Evolutionary conservation across 2,888 invertebrate genomes (phyloP).

Genomic region (Volucella bombylans): DNA sequence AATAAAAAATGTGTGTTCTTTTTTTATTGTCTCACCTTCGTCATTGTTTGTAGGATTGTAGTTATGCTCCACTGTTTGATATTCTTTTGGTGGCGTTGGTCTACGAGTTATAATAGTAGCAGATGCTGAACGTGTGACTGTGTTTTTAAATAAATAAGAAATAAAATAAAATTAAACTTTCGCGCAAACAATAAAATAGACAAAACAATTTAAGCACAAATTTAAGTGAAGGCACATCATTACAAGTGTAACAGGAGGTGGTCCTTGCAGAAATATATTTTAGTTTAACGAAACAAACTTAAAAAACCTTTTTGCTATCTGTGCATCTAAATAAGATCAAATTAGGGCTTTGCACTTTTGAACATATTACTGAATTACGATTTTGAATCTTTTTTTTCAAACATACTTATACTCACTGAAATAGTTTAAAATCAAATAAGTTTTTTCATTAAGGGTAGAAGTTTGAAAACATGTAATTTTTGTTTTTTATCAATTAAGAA

Average conservation of each 20-base stretch:
- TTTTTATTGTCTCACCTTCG: conserved; percentile 79
- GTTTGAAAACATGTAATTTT: too few species aligned
- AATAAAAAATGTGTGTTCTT: conserved; percentile 21
- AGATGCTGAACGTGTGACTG: conserved; percentile 77
- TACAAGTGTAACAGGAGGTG: conserved; percentile 26
- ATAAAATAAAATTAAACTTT: conserved; percentile 51
- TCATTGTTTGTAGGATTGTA: conserved; percentile 77
- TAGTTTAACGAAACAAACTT: too few species aligned
- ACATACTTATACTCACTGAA: background rate
- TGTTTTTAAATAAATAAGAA: conserved; percentile 64
- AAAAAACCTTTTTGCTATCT: too few species aligned
- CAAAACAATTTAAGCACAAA: conserved; percentile 32
- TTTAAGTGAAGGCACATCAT: conserved; percentile 22
- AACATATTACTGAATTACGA: background rate
- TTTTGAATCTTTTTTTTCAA: too few species aligned
- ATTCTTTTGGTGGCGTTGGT: conserved; percentile 79
- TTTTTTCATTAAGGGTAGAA: background rate
- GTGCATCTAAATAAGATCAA: background rate
- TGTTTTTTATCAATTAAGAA: too few species aligned
- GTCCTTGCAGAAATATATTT: conserved; percentile 7
- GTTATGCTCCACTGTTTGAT: conserved; percentile 78
- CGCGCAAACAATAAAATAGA: conserved; percentile 10
- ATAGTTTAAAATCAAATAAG: background rate
- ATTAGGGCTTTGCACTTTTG: conserved; percentile 1
- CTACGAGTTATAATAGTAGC: conserved; percentile 77